phyloP scores from a whole-genome alignment of 2,797 vertebrate species.

The Cirrhinus mrigala region DNA sequence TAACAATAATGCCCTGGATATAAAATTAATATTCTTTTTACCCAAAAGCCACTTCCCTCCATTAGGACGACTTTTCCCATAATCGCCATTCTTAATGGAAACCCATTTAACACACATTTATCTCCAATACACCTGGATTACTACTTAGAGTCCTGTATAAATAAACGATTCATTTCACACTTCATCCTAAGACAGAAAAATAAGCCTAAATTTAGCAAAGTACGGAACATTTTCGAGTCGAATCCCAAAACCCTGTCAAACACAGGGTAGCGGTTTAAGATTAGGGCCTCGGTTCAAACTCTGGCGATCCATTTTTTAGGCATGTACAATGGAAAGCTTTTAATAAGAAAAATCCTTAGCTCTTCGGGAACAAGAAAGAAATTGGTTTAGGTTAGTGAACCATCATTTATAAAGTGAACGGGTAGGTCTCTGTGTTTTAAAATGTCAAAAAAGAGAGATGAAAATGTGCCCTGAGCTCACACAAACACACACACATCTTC shows the following conservation, averaged over 20 bases:
- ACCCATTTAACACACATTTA: constrained; percentile 31
- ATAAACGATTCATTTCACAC: constrained; percentile 5
- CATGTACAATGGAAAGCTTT: neutral
- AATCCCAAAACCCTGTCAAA: constrained; percentile 1
- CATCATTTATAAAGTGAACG: neutral
- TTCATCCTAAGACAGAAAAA: neutral
- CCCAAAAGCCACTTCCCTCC: constrained; percentile 8
- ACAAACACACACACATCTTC: constrained; percentile 71
- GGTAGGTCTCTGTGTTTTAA: constrained; percentile 3
- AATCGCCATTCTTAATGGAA: constrained; percentile 25
- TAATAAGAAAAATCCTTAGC: neutral
- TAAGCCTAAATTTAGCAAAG: neutral
- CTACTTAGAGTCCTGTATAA: neutral
- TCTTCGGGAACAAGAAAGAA: too few relatives aligned
- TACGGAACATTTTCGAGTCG: neutral
- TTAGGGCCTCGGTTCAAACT: neutral
- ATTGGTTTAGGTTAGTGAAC: too few relatives aligned
- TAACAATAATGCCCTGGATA: constrained; percentile 23
- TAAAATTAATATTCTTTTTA: constrained; percentile 15
- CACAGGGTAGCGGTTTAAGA: neutral
- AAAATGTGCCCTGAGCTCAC: constrained; percentile 21
- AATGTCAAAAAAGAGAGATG: neutral
- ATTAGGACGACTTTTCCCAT: constrained; percentile 16
- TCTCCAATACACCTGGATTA: constrained; percentile 25
- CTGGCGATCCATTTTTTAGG: neutral